Percentiles rank a stretch among this genome's conserved stretches.
Evolutionary conservation across 2,797 vertebrate species (phyloP).

Genomic region (Molossus alvarezi): DNA sequence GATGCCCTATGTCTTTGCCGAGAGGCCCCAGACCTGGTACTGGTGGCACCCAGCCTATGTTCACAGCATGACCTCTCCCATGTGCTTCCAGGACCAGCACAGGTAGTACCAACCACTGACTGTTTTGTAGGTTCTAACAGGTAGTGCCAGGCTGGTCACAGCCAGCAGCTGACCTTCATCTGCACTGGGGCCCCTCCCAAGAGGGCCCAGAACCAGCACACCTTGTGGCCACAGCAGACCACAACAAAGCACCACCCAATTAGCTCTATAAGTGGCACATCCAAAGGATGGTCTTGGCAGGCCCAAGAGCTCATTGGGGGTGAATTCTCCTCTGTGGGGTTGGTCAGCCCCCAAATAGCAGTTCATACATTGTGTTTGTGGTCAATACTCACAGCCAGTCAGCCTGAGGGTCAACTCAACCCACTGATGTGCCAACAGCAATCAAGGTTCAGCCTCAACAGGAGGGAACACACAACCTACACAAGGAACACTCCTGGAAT

Average conservation of each 20-base stretch:
- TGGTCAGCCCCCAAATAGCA: not conserved
- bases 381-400: not conserved
- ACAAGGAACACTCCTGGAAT: too few species aligned
- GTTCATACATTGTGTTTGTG: not conserved
- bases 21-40: too few species aligned
- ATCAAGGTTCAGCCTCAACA: not conserved
- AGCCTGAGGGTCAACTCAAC: not conserved
- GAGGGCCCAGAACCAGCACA: not conserved
- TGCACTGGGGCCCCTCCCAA: not conserved
- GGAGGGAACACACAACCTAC: not conserved
- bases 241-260: not conserved
- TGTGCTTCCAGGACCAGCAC: too few species aligned
- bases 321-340: not conserved
- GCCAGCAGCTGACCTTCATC: not conserved
- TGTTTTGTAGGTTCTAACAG: not conserved
- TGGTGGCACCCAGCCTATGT: too few species aligned
- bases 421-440: not conserved
- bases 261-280: not conserved
- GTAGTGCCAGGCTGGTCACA: not conserved
- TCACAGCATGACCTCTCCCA: too few species aligned
- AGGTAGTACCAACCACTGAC: too few species aligned
- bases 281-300: not conserved
- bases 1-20: too few species aligned
- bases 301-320: not conserved
- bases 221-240: not conserved